Evolutionary conservation across 2,797 vertebrate genomes (phyloP).

Genomic region (Mergus octosetaceus): DNA sequence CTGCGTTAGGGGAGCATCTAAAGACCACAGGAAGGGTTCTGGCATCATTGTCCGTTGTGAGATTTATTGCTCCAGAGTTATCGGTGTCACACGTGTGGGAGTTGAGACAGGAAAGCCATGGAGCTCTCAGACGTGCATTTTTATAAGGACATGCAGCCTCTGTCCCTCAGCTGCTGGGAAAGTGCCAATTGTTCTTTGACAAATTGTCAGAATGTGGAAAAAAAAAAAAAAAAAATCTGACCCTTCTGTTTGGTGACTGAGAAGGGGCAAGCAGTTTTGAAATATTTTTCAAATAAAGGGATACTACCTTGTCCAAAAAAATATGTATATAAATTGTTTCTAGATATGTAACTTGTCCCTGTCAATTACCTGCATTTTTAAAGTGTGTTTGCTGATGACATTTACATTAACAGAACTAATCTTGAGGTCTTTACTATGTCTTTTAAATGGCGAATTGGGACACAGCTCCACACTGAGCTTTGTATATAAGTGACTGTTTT

Average conservation of each 20-base stretch:
- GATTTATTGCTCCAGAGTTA: background rate
- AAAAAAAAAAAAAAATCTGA: background rate
- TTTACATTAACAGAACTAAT: background rate
- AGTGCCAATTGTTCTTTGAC: background rate
- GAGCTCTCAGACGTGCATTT: background rate
- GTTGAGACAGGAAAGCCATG: background rate
- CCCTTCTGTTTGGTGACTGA: background rate
- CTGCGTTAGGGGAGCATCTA: background rate
- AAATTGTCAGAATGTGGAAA: background rate
- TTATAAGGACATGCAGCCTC: background rate
- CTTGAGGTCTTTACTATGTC: background rate
- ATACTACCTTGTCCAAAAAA: background rate
- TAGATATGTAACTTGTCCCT: background rate
- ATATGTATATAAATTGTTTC: background rate
- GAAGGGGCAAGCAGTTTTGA: background rate
- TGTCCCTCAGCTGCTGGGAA: background rate
- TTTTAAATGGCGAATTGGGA: background rate
- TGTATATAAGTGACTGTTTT: background rate
- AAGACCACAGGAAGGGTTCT: background rate
- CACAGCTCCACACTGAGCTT: background rate
- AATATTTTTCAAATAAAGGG: background rate
- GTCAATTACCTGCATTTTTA: background rate
- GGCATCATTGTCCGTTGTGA: background rate
- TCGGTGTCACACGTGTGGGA: rapidly evolving
- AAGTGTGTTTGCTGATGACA: background rate